phyloP scores from a whole-genome alignment of 2,888 invertebrate genomes.

The Gasteruption jaculator region DNA sequence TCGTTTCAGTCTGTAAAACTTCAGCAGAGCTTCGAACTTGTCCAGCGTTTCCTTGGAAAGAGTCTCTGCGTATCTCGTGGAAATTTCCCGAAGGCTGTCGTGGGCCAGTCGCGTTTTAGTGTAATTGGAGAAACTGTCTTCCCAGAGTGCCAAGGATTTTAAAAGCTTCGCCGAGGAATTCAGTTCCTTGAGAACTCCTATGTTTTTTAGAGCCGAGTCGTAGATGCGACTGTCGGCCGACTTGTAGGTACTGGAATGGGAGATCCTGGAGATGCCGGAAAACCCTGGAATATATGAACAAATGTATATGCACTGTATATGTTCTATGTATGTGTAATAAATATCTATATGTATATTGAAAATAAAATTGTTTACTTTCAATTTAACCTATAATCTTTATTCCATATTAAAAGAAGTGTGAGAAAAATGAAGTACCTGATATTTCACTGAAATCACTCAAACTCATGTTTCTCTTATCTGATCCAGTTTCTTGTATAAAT shows the following conservation, averaged over 20 bases:
- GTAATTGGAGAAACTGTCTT: constrained; percentile 32
- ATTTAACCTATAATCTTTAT: background rate
- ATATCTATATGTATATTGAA: no score
- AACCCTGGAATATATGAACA: no score
- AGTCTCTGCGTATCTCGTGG: constrained; percentile 17
- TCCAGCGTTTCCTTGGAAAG: constrained; percentile 21
- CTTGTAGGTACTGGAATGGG: no score
- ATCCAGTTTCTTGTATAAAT: background rate
- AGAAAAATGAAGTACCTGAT: constrained; percentile 30
- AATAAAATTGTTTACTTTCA: no score
- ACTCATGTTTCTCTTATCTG: constrained; percentile 8
- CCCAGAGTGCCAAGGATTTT: constrained; percentile 27
- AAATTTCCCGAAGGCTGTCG: constrained; percentile 32
- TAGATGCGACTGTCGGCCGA: no score
- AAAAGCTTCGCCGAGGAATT: constrained; percentile 23
- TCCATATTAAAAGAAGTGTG: background rate
- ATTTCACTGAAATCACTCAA: constrained; percentile 31
- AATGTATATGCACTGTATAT: no score
- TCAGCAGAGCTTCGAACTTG: constrained; percentile 34
- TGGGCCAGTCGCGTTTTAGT: constrained; percentile 32
- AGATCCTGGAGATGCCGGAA: no score
- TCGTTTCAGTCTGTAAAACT: constrained; percentile 31
- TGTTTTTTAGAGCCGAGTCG: no score
- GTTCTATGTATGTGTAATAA: no score
- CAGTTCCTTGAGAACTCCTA: no score